Evolutionary conservation across 2,797 vertebrate species (phyloP), one percentile per base, ranked within the genome.

Genomic region (Scolopax rusticola): DNA sequence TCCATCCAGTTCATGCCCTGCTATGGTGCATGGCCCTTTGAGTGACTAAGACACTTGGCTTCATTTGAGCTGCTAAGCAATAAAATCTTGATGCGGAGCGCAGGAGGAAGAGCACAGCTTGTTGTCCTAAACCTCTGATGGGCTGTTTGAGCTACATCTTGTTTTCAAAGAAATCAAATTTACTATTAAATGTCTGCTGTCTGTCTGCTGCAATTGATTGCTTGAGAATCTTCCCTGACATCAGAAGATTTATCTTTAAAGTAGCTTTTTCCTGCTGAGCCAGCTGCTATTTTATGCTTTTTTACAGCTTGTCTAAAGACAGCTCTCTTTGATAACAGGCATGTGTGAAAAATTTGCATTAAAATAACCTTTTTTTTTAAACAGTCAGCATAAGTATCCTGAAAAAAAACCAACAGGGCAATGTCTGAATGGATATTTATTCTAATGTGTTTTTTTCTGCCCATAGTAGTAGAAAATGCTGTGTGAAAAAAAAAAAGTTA

Each of bases 401-500:
- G 91, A 30, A 82, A 84, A 84, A 67, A 71, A 90, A 89, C 88
- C 4, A 43, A 20, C 51, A 75, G 67, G 87, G n/a, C 64, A 89
- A 40, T 91, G 91, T 96, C 68, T 95, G 57, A 95, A 84, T 81
- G 69, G 45, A 57, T 93, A 63, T 93, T 93, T 96, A 93, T 93
- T 95, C 95, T 96, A 86, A 38, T 88, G 87, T n/a, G 69, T 53
- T 97, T 97, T 96, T 93, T 77, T 65, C 78, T 90, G 57, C 63
- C 89, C 21, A 43, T 87, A 91, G 91, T 87, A 64, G 84, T 95
- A 91, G 90, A 86, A 94, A 88, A 85, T 76, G 73, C 33, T 82
- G 71, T 73, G 68, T 21, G 75, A 96, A 97, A 98, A 98, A 59
- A 33, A 97, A 95, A 63, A 95, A 47, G 21, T 84, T n/a, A 69